These are phyloP conservation scores for Drosophila varians DNA, from an alignment of 1,140 invertebrate genomes.

Conservation along the genomic window DNA sequence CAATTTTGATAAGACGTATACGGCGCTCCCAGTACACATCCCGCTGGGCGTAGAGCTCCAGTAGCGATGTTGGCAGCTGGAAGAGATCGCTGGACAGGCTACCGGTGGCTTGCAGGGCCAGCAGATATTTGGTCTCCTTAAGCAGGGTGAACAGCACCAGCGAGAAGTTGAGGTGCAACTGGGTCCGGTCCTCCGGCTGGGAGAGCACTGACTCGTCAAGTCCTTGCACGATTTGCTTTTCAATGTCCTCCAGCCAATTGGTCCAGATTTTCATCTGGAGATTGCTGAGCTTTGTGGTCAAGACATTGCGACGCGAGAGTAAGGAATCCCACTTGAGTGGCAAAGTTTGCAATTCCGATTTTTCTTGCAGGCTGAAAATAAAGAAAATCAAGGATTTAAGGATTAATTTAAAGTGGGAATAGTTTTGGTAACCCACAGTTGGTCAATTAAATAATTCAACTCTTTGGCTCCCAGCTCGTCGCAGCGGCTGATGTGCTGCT, in stretches of 20 bases:
- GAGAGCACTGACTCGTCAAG: slow-evolving; percentile 55
- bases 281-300: slow-evolving; percentile 75
- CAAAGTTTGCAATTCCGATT: slow-evolving; percentile 33
- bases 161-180: slow-evolving; percentile 64
- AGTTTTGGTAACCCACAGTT: slow-evolving; percentile 40
- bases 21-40: slow-evolving; percentile 84
- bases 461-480: slow-evolving; percentile 60
- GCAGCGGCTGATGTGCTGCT: slow-evolving; percentile 84
- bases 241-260: slow-evolving; percentile 67
- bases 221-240: slow-evolving; percentile 57
- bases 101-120: slow-evolving; percentile 55
- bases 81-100: slow-evolving; percentile 58
- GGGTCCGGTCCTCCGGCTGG: slow-evolving; percentile 17
- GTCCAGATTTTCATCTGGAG: slow-evolving; percentile 78
- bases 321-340: slow-evolving; percentile 46
- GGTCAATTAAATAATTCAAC: slow-evolving; percentile 50
- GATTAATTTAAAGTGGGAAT: neutral
- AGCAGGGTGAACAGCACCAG: slow-evolving; percentile 65
- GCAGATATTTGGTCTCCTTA: slow-evolving; percentile 72
- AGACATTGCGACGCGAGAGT: slow-evolving; percentile 61
- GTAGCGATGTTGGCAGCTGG: slow-evolving; percentile 84
- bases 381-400: neutral
- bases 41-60: slow-evolving; percentile 83
- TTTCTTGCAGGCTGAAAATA: slow-evolving; percentile 35
- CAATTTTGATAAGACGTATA: slow-evolving; percentile 83